Evolutionary conservation across 2,888 invertebrate genomes (phyloP), one percentile per base, ranked within the genome.

Genomic region (Sphaerophoria rueppellii): DNA sequence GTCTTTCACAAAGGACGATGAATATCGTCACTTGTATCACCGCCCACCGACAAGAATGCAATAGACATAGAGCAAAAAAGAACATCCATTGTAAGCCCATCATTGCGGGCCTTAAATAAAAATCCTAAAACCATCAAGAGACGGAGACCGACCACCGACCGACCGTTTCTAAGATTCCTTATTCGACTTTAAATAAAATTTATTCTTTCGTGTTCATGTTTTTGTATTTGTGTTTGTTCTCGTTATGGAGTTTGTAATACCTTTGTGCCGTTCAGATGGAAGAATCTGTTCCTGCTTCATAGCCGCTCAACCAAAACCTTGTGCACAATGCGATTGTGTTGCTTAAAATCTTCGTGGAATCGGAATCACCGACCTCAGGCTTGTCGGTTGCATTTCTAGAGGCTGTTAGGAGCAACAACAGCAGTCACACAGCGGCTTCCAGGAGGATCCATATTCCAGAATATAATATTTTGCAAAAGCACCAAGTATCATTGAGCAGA

Each of bases 41-140:
- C 9, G 7, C 40, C 43, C 4, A 9, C 11, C 57, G 46, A 48
- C 71, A 50, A 32, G 14, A 58, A 46, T 54, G 73, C 74, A 70
- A 24, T 14, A 71, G 71, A 78, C 54, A 63, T 71, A 43, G 2
- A 24, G 24, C 24, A 11, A 40, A 50, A 48, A 69, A 55, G 37
- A 73, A 60, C 61, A 55, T 52, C 60, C 43, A 67, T 63, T 63
- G 65, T 76, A 81, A 81, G 67, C 67, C 58, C 70, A 65, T 65
- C 65, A 67, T 65, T 71, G 40, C 55, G 75, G 82, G 82, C 65
- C 65, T 83, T 75, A 67, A 79, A 79, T 75, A 79, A 79, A 71
- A 83, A 79, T 74, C 35, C 67, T 24, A 1, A 24, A 24, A 24
- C 24, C 24, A 24, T 24, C 2, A 2, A 24, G 24, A 24, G 24